These are phyloP conservation scores for Microhierax caerulescens DNA, from an alignment of 2,797 vertebrate genomes.

Conservation along the genomic window DNA sequence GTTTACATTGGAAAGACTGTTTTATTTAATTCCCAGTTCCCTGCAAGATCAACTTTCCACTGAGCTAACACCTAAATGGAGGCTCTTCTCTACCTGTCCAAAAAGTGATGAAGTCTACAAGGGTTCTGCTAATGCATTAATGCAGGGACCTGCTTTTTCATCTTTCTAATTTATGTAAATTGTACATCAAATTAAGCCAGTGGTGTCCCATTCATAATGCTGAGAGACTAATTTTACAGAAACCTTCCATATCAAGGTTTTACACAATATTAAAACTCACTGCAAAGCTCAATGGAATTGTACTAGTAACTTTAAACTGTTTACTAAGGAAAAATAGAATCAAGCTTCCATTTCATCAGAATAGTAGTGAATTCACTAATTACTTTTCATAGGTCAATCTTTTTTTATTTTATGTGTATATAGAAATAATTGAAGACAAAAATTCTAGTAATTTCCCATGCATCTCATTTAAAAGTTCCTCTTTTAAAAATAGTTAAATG, in stretches of 20 bases:
- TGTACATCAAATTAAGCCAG: not conserved
- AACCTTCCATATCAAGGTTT: not conserved
- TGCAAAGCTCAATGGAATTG: not conserved
- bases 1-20: not conserved
- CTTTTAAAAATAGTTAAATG: not conserved
- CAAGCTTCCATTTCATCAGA: conserved; percentile 18
- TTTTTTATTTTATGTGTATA: not conserved
- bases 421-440: not conserved
- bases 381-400: not conserved
- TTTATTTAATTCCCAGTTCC: not conserved
- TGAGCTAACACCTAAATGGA: not conserved
- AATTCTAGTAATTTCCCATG: not conserved
- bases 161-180: not conserved
- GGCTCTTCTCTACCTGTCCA: not conserved
- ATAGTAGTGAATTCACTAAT: not conserved
- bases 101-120: not conserved
- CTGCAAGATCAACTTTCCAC: not conserved
- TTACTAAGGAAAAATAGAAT: not conserved
- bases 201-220: not conserved
- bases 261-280: not conserved
- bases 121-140: not conserved
- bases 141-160: not conserved
- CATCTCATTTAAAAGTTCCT: not conserved
- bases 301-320: not conserved
- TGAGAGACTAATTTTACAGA: not conserved